Percentiles rank a stretch among this genome's conserved stretches.
Conservation (phyloP, 2,113 vertebrate genomes). For the Oncorhynchus kisutch region DNA sequence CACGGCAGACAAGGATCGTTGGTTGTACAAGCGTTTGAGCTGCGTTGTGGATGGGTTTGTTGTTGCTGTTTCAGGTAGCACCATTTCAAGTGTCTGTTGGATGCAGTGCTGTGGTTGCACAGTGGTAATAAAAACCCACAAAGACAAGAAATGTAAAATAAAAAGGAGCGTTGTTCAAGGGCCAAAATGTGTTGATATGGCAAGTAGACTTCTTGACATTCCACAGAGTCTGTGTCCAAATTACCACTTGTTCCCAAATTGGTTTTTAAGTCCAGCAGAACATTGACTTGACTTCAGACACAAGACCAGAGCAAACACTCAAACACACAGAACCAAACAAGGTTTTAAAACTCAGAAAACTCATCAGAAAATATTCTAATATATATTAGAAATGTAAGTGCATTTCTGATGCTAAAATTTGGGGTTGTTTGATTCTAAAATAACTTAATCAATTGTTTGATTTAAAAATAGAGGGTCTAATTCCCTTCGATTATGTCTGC, state of each 20-base stretch:
- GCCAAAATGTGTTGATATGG: constrained; percentile 54
- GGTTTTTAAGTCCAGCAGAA: constrained; percentile 33
- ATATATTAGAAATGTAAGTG: constrained; percentile 45
- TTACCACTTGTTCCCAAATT: constrained; percentile 19
- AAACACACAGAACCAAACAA: constrained; percentile 22
- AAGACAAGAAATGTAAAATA: constrained; percentile 18
- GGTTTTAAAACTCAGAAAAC: constrained; percentile 11
- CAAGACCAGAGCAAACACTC: constrained; percentile 41
- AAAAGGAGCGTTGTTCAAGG: constrained; percentile 18
- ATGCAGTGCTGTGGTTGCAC: constrained; percentile 37
- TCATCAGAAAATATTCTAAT: constrained; percentile 8
- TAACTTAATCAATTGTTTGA: constrained; percentile 7
- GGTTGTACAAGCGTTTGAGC: constrained; percentile 26
- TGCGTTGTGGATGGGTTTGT: constrained; percentile 6
- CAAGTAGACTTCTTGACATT: constrained; percentile 30
- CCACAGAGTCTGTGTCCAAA: constrained; percentile 42
- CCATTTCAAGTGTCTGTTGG: constrained; percentile 60
- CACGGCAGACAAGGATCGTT: constrained; percentile 43
- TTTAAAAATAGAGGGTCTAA: constrained; percentile 6
- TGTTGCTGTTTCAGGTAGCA: constrained; percentile 68
- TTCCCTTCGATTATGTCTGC: constrained; percentile 26
- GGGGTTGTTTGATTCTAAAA: constrained; percentile 13
- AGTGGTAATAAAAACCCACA: constrained; percentile 27
- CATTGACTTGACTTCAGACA: constrained; percentile 12
- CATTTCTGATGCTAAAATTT: constrained; percentile 36